phyloP scores from a whole-genome alignment of 2,888 invertebrate genomes.

The Strigamia transsilvanica region DNA sequence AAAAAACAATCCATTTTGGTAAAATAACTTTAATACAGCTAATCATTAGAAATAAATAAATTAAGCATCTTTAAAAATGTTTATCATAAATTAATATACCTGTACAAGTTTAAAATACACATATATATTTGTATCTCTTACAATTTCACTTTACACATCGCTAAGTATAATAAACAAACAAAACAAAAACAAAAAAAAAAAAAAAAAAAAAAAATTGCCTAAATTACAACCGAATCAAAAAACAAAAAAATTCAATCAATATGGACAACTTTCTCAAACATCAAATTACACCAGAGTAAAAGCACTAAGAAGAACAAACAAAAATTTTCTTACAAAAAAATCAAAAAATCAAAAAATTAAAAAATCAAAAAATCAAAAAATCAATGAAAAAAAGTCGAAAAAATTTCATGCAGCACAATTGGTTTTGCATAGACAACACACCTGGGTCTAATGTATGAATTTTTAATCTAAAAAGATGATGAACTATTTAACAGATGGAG shows the following conservation, averaged over 20 bases:
- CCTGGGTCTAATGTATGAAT: slow-evolving; percentile 26
- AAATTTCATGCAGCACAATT: slow-evolving; percentile 16
- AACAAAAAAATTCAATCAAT: neutral
- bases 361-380: neutral
- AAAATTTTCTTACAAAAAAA: neutral
- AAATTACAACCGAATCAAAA: neutral
- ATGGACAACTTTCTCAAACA: neutral
- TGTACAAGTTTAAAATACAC: slow-evolving; percentile 3
- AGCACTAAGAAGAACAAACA: neutral
- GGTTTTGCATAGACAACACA: slow-evolving; percentile 28
- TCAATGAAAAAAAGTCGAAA: neutral
- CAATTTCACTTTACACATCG: neutral
- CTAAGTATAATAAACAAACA: too few species aligned
- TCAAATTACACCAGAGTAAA: slow-evolving; percentile 12
- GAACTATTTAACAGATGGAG: slow-evolving; percentile 38
- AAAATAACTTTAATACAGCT: slow-evolving; percentile 2
- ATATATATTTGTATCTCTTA: neutral
- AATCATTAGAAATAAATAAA: neutral
- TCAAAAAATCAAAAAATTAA: neutral
- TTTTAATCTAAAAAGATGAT: slow-evolving; percentile 29
- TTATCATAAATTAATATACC: slow-evolving; percentile 1
- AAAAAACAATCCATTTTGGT: neutral
- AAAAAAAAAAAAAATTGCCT: neutral
- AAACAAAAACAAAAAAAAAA: too few species aligned
- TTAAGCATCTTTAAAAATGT: neutral